Evolutionary conservation across 2,888 invertebrate genomes (phyloP).

Genomic region (Drosophila maculinotata): DNA sequence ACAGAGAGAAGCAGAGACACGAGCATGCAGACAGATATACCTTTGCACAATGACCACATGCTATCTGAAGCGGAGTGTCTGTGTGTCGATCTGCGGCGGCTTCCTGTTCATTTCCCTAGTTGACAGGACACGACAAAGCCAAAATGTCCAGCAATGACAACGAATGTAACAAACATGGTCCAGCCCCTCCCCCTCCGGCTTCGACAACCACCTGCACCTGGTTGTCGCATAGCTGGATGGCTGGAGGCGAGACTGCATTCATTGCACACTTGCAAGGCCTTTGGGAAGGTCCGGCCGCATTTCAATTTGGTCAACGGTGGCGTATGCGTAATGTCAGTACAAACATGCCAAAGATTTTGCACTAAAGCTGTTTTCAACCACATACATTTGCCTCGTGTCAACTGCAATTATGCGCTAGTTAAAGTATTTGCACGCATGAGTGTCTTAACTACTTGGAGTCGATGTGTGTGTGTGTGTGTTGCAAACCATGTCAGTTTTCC

Average conservation of each 20-base stretch:
- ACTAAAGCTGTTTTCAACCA: background rate
- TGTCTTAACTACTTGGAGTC: background rate
- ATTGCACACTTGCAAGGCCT: background rate
- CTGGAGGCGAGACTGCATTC: background rate
- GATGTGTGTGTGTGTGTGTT: background rate
- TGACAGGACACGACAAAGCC: slow-evolving; percentile 35
- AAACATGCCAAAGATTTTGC: slow-evolving; percentile 5
- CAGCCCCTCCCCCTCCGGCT: background rate
- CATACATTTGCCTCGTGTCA: slow-evolving; percentile 1
- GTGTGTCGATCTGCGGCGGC: slow-evolving; percentile 8
- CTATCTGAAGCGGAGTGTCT: slow-evolving; percentile 7
- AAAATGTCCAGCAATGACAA: slow-evolving; percentile 24
- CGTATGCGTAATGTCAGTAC: slow-evolving; percentile 27
- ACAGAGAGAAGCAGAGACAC: background rate
- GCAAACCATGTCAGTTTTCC: background rate
- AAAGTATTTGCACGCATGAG: background rate
- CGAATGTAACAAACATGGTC: slow-evolving; percentile 12
- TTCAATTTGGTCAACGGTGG: slow-evolving; percentile 10
- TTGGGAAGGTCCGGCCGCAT: slow-evolving; percentile 3
- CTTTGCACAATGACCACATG: slow-evolving; percentile 21
- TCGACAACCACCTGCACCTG: too few species aligned
- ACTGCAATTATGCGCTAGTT: slow-evolving; percentile 15
- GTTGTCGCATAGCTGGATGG: background rate
- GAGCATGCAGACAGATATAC: background rate
- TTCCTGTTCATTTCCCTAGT: slow-evolving; percentile 54